phyloP scores from a whole-genome alignment of 2,797 vertebrate genomes.

The Potorous gilbertii region DNA sequence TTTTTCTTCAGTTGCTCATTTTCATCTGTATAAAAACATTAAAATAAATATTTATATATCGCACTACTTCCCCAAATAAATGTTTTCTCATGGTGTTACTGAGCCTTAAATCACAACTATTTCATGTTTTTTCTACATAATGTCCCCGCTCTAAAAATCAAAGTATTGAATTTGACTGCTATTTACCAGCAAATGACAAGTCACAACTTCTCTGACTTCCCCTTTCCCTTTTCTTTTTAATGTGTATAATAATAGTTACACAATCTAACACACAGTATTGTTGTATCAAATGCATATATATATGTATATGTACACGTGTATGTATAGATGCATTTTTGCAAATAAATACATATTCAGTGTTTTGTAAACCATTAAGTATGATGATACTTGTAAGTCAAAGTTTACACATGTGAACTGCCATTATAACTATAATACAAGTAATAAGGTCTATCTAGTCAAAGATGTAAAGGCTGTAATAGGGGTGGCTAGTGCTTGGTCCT shows the following conservation, averaged over 20 bases:
- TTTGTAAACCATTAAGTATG: not conserved
- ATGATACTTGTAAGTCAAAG: not conserved
- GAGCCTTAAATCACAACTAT: not conserved
- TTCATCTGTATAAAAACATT: constrained; percentile 81
- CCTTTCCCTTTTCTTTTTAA: not conserved
- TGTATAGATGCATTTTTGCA: not conserved
- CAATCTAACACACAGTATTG: not conserved
- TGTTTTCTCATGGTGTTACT: not conserved
- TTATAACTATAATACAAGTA: not conserved
- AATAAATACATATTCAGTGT: not conserved
- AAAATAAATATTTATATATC: constrained; percentile 17
- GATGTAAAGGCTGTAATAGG: not conserved
- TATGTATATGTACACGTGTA: not conserved
- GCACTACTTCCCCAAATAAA: not conserved
- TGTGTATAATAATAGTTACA: not conserved
- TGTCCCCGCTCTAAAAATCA: not conserved
- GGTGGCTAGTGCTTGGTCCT: not conserved
- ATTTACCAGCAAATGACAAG: not conserved
- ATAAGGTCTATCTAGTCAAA: not conserved
- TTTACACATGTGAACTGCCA: not conserved
- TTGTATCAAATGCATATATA: not conserved
- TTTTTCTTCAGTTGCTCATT: constrained; percentile 83
- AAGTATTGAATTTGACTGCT: not conserved
- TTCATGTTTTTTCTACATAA: not conserved
- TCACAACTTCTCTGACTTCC: not conserved